Evolutionary conservation across 2,113 vertebrate species (phyloP).

Genomic region (Sebastes fasciatus): DNA sequence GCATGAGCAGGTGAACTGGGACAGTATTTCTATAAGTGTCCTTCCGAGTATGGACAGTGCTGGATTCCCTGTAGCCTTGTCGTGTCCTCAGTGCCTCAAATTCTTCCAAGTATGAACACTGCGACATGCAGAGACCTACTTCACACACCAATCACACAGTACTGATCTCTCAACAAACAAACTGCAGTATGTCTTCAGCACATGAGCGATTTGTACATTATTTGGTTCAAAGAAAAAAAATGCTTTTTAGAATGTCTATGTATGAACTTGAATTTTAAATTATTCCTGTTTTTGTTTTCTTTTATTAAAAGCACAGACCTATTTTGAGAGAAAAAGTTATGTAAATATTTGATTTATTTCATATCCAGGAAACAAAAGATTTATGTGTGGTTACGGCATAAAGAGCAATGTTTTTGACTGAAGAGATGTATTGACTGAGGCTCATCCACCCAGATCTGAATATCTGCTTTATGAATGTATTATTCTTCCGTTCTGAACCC

Average conservation of each 20-base stretch:
- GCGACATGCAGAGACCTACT: conserved; percentile 64
- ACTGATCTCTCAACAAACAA: conserved; percentile 66
- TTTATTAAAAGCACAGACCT: conserved; percentile 85
- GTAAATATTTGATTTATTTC: conserved; percentile 83
- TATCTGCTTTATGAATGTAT: conserved; percentile 81
- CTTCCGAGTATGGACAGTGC: conserved; percentile 69
- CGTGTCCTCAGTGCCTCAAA: conserved; percentile 74
- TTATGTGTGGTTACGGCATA: conserved; percentile 66
- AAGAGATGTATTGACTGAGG: conserved; percentile 63
- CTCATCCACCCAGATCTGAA: conserved; percentile 71
- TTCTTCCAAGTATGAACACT: conserved; percentile 62
- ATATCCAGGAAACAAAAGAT: conserved; percentile 73
- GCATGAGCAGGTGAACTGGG: conserved; percentile 63
- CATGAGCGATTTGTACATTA: conserved; percentile 78
- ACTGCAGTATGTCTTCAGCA: conserved; percentile 83
- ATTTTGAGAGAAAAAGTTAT: conserved; percentile 77
- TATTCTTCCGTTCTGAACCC: conserved; percentile 59
- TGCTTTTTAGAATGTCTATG: conserved; percentile 81
- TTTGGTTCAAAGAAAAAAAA: conserved; percentile 68
- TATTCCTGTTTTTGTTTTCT: conserved; percentile 74
- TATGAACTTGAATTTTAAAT: conserved; percentile 89
- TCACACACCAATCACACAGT: conserved; percentile 66
- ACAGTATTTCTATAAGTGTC: conserved; percentile 72
- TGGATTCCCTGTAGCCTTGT: conserved; percentile 74
- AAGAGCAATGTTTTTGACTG: conserved; percentile 64